A percentile compares a stretch with the other conserved stretches of the same genome.
Evolutionary conservation across 2,888 invertebrate genomes (phyloP).

Genomic region (Acronicta alni): DNA sequence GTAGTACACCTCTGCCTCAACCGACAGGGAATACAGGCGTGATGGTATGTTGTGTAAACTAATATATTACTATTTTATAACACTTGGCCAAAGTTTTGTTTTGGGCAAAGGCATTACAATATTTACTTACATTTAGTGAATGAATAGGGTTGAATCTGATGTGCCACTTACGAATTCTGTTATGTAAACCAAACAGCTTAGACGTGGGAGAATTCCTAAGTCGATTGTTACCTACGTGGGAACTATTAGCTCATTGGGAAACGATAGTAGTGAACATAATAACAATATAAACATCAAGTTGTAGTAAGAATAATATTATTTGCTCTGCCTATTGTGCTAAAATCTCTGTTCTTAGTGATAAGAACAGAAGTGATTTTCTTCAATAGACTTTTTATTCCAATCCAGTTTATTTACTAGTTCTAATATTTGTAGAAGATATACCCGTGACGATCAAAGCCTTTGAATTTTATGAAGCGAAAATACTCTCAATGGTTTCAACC

Average conservation of each 20-base stretch:
- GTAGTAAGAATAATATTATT: too few species aligned
- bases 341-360: too few species aligned
- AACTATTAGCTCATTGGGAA: conserved; percentile 10
- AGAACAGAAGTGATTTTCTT: too few species aligned
- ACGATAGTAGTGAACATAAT: not conserved
- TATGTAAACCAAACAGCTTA: conserved; percentile 36
- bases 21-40: too few species aligned
- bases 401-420: too few species aligned
- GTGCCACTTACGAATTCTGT: conserved; percentile 15
- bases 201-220: conserved; percentile 43
- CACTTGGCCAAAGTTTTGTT: not conserved
- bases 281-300: conserved; percentile 10
- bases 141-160: conserved; percentile 14
- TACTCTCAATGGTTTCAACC: not conserved
- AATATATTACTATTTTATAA: too few species aligned
- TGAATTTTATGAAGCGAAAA: not conserved
- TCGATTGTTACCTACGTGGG: conserved; percentile 41
- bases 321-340: too few species aligned
- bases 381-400: too few species aligned
- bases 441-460: not conserved
- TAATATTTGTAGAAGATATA: too few species aligned
- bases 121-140: conserved; percentile 5
- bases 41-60: too few species aligned
- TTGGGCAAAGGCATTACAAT: not conserved
- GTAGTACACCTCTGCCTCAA: too few species aligned